Evolutionary conservation across 2,797 vertebrate genomes (phyloP), one percentile per base, ranked within the genome.

Genomic region (Garrulus glandarius): DNA sequence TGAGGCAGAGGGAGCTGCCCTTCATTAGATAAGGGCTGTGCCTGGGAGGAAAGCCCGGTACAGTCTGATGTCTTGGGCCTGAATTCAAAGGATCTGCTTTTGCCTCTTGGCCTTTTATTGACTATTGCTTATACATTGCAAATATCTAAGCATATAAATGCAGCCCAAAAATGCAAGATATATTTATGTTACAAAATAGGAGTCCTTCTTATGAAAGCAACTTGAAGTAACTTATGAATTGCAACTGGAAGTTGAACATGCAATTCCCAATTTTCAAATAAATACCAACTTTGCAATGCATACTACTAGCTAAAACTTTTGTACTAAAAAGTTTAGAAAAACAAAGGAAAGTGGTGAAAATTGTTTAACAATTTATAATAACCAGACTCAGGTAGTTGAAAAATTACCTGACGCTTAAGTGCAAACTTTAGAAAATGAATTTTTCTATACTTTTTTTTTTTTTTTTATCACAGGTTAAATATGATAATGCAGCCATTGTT

Each of bases 401-500:
- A 95, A 95, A 43, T 26, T 70, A 89, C 37, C 32, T 57, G 27
- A 92, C 30, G 11, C 19, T 57, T 46, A 56, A 86, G 27, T 36
- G 18, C 21, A 84, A 84, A 75, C 6, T 69, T 84, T 19, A 61
- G 30, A 90, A 93, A 52, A 1, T 1, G 10, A 21, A 49, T 65
- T 72, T 61, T 4, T 76, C 47, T 49, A 1, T 7, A 6, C 10
- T 20, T 30, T 61, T 9, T 64, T 20, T 30, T 61, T 9, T 64
- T 9, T 41, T 83, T 72, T 85, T 41, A 55, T 57, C 19, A n/a
- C 47, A 97, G 95, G 82, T 95, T 12, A 61, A 89, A 39, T 86
- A 97, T 10, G 55, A 87, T 12, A 18, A 75, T 44, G 64, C 68
- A 56, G 91, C 92, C n/a, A 76, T 95, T 92, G 87, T 68, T 87